Percentiles rank a stretch among this genome's conserved stretches.
These are phyloP conservation scores for Pyrgilauda ruficollis DNA, from an alignment of 2,113 vertebrate genomes.

Conservation along the genomic window DNA sequence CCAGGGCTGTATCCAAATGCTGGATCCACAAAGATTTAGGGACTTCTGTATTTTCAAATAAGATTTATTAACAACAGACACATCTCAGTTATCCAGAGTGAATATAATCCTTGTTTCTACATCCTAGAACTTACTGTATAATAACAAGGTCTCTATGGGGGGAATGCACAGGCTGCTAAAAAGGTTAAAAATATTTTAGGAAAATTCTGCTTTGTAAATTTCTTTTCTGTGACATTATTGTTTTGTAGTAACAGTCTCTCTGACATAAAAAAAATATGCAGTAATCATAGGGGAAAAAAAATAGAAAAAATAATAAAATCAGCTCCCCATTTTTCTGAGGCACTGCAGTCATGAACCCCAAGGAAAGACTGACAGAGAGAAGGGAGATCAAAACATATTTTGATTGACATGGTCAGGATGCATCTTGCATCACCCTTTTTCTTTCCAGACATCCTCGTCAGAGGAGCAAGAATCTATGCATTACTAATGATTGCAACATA, in stretches of 20 bases:
- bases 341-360: neutral
- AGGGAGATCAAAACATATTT: neutral
- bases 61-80: neutral
- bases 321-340: neutral
- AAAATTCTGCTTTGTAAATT: neutral
- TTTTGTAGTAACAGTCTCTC: neutral
- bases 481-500: neutral
- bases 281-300: neutral
- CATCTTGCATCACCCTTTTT: neutral
- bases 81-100: neutral
- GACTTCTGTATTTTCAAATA: neutral
- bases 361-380: neutral
- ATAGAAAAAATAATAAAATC: neutral
- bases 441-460: neutral
- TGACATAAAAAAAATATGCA: neutral
- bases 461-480: neutral
- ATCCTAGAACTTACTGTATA: neutral
- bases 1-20: neutral
- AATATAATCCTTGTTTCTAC: neutral
- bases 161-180: neutral
- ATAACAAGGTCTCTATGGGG: neutral
- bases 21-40: neutral
- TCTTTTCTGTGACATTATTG: neutral
- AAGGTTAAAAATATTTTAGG: neutral
- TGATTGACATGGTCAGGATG: neutral